Evolutionary conservation across 2,113 vertebrate species (phyloP), one percentile per base, ranked within the genome.

Genomic region (Hyaena hyaena): DNA sequence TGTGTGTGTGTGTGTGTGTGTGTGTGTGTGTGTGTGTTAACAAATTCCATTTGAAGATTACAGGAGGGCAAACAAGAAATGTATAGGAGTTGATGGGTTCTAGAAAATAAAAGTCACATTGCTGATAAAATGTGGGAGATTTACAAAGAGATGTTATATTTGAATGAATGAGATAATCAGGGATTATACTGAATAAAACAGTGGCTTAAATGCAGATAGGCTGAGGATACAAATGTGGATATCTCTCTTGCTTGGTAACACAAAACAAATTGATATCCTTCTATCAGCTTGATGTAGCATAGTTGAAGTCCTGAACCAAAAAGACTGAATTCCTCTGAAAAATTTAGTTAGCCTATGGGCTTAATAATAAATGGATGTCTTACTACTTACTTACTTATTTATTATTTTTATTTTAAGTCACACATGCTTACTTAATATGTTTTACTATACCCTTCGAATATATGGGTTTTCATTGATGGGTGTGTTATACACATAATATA

Each of bases 161-260:
- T 76, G 7, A 94, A 80, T 35, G 26, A 80, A 77, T 83, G 43
- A 69, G 10, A 74, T 74, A 21, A 4, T 10, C 26, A 73, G 15
- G 35, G 2, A 15, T 61, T 65, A 7, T 31, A 33, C 2, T 89
- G 21, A 66, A 65, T 85, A 33, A 82, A 85, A 58, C 9, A 85
- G 7, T 63, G 8, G 3, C 26, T 48, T 82, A 65, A 63, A 68
- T 79, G 6, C 15, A 88, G 69, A 81, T 19, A 39, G 15, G 35
- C 0, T 21, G 21, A 19, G 0, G 1, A 33, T 65, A 3, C 48
- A 15, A 89, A 6, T 10, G 1, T 58, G 5, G 9, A 4, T 68
- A 12, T 83, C 92, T 53, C 17, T 48, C 39, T 21, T 39, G 19
- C 1, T 53, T 76, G 14, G 3, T 33, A 5, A 53, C 77, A 53